Percentiles rank a stretch among this genome's conserved stretches.
Evolutionary conservation across 2,113 vertebrate species (phyloP).

Genomic region (Gymnocephalus cernua): DNA sequence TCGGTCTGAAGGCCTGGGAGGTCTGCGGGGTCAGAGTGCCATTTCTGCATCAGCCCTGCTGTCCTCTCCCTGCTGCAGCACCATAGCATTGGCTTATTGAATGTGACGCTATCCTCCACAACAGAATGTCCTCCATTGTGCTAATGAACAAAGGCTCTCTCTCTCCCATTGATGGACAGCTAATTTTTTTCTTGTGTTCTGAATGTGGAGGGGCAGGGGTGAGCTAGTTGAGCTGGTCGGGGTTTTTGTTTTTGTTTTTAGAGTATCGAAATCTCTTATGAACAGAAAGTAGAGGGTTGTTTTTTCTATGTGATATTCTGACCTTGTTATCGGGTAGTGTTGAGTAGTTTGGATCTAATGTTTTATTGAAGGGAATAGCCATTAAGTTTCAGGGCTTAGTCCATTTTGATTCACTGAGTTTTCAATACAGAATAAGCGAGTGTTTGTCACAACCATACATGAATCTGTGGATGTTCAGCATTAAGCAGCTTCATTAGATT

Average conservation of each 20-base stretch:
- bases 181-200: conserved; percentile 60
- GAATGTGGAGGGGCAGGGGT: conserved; percentile 54
- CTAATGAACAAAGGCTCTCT: conserved; percentile 78
- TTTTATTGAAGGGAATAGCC: conserved; percentile 51
- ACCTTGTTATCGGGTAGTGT: conserved; percentile 33
- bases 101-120: conserved; percentile 76
- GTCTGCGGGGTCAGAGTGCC: conserved; percentile 64
- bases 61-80: conserved; percentile 61
- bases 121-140: conserved; percentile 85
- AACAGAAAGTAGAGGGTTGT: conserved; percentile 35
- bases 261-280: conserved; percentile 39
- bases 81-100: conserved; percentile 67
- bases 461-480: background rate
- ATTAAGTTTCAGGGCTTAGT: conserved; percentile 40
- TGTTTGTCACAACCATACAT: conserved; percentile 9
- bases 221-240: conserved; percentile 29
- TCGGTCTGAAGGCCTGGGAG: conserved; percentile 49
- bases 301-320: conserved; percentile 18
- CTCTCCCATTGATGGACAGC: conserved; percentile 73
- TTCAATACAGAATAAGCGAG: conserved; percentile 23
- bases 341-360: conserved; percentile 49
- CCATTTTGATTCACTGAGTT: conserved; percentile 35
- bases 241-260: conserved; percentile 2
- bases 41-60: conserved; percentile 60
- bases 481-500: conserved; percentile 15